phyloP scores from a whole-genome alignment of 1,140 invertebrate genomes.

The Notospermus geniculatus region DNA sequence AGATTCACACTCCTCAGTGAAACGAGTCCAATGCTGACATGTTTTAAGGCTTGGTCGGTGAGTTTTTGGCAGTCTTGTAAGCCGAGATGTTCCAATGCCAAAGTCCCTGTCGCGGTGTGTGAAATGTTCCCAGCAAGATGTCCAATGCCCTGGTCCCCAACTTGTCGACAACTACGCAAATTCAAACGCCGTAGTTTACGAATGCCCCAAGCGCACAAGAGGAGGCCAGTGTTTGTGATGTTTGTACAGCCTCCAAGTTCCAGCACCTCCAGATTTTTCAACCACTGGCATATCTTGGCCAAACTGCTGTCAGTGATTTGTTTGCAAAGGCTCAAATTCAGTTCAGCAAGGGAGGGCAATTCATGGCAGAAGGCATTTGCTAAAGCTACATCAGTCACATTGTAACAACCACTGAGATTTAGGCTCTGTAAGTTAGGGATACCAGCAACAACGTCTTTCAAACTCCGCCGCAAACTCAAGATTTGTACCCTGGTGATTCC shows the following conservation, averaged over 20 bases:
- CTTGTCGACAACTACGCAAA: constrained; percentile 85
- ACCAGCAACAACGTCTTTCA: constrained; percentile 81
- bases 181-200: constrained; percentile 80
- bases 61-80: constrained; percentile 92
- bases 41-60: constrained; percentile 83
- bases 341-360: constrained; percentile 69
- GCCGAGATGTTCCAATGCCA: constrained; percentile 77
- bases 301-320: constrained; percentile 86
- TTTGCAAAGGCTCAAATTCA: constrained; percentile 91
- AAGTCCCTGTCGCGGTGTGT: constrained; percentile 60
- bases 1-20: constrained; percentile 82
- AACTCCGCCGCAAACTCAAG: constrained; percentile 76
- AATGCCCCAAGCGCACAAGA: constrained; percentile 81
- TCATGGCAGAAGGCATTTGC: constrained; percentile 76
- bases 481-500: constrained; percentile 88
- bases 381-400: constrained; percentile 80
- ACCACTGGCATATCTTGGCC: constrained; percentile 75
- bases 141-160: constrained; percentile 85
- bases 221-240: constrained; percentile 81
- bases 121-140: constrained; percentile 76
- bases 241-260: constrained; percentile 88
- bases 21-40: constrained; percentile 77
- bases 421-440: constrained; percentile 83
- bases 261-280: constrained; percentile 83
- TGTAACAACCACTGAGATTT: constrained; percentile 90